Conservation (phyloP, 2,113 vertebrate species). For the Corythaixoides concolor region DNA sequence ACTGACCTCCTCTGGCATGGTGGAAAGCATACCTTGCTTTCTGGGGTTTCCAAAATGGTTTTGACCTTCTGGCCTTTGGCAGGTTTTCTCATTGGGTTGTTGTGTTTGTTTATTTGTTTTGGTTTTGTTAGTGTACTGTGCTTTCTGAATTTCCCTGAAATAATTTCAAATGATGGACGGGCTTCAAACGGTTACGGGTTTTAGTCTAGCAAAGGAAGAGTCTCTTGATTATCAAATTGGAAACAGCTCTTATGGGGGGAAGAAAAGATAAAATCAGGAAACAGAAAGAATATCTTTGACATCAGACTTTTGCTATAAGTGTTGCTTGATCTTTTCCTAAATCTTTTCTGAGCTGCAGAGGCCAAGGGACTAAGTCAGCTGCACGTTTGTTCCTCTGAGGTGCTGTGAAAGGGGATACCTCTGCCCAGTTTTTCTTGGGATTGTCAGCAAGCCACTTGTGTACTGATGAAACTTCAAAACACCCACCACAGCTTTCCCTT, state of each 20-base stretch:
- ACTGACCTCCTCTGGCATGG: background rate
- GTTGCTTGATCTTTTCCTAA: background rate
- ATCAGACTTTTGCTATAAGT: background rate
- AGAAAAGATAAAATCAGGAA: background rate
- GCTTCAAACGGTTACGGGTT: background rate
- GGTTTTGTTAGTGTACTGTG: background rate
- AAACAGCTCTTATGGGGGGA: background rate
- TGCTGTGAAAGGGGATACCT: background rate
- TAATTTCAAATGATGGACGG: background rate
- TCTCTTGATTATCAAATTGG: background rate
- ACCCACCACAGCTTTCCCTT: background rate
- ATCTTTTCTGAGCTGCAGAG: background rate
- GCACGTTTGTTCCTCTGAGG: background rate
- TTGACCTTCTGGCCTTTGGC: background rate
- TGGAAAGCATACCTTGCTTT: background rate
- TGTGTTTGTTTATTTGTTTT: background rate
- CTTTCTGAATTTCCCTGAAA: background rate
- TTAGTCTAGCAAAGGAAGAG: background rate
- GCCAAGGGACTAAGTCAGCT: background rate
- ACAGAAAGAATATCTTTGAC: background rate
- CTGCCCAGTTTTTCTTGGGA: background rate
- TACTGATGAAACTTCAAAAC: background rate
- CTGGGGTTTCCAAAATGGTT: background rate
- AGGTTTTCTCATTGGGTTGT: background rate
- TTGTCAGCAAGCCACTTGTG: background rate